Evolutionary conservation across 2,888 invertebrate species (phyloP).

Genomic region (Trachelus troglodyta): DNA sequence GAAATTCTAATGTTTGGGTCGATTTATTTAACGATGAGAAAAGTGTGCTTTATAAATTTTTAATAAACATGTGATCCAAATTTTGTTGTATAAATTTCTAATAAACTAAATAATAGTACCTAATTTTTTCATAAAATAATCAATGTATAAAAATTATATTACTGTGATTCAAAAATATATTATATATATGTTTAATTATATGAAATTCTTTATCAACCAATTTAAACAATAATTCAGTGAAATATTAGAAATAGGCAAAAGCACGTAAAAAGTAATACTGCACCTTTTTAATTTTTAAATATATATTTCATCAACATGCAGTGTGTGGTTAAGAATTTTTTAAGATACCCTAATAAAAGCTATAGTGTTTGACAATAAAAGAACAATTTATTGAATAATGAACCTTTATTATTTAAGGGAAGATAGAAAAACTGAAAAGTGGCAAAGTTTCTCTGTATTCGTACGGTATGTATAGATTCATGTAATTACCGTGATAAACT

Average conservation of each 20-base stretch:
- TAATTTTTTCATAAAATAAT: neutral
- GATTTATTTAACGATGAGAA: neutral
- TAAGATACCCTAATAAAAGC: neutral
- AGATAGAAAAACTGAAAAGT: neutral
- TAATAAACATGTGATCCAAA: neutral
- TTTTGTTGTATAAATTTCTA: neutral
- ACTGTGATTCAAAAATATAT: neutral
- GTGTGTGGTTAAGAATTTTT: too few species aligned
- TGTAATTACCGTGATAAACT: neutral
- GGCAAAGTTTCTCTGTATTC: neutral
- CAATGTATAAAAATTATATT: too few species aligned
- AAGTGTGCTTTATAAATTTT: neutral
- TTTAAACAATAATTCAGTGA: neutral
- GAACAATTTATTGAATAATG: neutral
- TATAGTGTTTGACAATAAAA: neutral
- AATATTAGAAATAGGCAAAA: neutral
- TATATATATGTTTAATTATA: too few species aligned
- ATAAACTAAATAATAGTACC: neutral
- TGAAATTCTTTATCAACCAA: neutral
- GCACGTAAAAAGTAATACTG: neutral
- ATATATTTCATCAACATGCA: neutral
- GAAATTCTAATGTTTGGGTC: neutral
- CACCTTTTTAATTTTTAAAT: neutral
- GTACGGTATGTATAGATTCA: neutral
- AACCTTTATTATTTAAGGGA: neutral